Base-by-base conservation (phyloP, 2,113 vertebrate species). In the Onychostoma macrolepis region DNA sequence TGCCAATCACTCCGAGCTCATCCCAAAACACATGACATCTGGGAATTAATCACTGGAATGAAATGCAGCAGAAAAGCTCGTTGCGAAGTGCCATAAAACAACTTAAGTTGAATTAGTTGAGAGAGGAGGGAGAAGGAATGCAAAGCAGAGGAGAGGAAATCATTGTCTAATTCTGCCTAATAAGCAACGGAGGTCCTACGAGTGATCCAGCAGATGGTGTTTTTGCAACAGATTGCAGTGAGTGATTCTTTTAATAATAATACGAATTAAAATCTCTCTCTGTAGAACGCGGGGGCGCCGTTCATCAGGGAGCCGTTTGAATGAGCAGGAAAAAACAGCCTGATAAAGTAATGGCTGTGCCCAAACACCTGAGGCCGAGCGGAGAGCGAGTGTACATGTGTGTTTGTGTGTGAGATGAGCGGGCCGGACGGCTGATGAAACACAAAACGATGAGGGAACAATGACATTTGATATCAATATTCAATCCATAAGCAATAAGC, bases 241-340 rank as follows among this genome's bases (percentile, higher is more conserved):
- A 91, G 89, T 91, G 91, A 92, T 92, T 92, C 88, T 90, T 92
- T 92, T 92, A 90, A 93, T 93, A 91, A 92, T 93, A 93, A 93
- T 92, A 90, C 80, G 91, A 92, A 91, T 93, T 91, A 91, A 93
- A 92, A 90, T 91, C 88, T 91, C 91, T 88, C 90, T 91, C 90
- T 90, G 85, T 89, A 90, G 90, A 86, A 90, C 80, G 84, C 87
- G 85, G 82, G 86, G 83, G 85, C 79, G 87, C 72, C 86, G 85
- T 90, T 90, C 90, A 90, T 89, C 63, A 50, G 90, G 92, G 91
- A 93, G 87, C 79, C 87, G 63, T 92, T 91, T 88, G 85, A 91
- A 91, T 88, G 89, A 91, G 89, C 87, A 84, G 83, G 85, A 83
- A 89, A 89, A 91, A 90, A 90, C 88, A 89, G 83, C 41, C 85